Conservation (phyloP, 1,140 invertebrate genomes). For the Euwallacea similis region DNA sequence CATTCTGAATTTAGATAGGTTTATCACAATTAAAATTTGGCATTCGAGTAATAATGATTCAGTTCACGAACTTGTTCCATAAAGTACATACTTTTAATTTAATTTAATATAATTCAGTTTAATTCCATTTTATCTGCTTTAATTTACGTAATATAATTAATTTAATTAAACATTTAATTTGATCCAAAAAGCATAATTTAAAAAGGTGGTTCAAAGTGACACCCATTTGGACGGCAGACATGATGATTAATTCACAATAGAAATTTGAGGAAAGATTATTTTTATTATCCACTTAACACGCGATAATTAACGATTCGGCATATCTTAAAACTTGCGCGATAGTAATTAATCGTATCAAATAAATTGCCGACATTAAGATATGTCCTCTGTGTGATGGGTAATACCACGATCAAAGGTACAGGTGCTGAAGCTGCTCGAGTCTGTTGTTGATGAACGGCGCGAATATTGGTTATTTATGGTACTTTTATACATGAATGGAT, state of each 20-base stretch:
- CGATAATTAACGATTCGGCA: not conserved
- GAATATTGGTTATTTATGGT: not conserved
- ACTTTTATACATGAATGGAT: not conserved
- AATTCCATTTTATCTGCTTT: too few species aligned
- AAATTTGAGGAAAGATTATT: not conserved
- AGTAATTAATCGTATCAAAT: constrained; percentile 2
- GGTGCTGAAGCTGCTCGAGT: not conserved
- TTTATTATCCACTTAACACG: not conserved
- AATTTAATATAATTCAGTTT: too few species aligned
- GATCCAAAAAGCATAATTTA: too few species aligned
- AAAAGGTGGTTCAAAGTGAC: too few species aligned
- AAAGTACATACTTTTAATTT: too few species aligned
- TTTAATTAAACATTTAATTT: too few species aligned
- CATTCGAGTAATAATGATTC: too few species aligned
- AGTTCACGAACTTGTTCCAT: too few species aligned
- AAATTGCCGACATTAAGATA: not conserved
- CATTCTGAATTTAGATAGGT: too few species aligned
- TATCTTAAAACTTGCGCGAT: not conserved
- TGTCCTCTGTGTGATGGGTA: not conserved
- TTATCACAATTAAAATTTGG: too few species aligned
- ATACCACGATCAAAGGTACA: not conserved
- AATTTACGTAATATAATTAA: too few species aligned
- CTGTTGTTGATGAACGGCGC: not conserved
- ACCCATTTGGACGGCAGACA: too few species aligned
- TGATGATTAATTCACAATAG: not conserved